Conservation (phyloP, 2,113 vertebrate genomes). For the Pelobates fuscus region DNA sequence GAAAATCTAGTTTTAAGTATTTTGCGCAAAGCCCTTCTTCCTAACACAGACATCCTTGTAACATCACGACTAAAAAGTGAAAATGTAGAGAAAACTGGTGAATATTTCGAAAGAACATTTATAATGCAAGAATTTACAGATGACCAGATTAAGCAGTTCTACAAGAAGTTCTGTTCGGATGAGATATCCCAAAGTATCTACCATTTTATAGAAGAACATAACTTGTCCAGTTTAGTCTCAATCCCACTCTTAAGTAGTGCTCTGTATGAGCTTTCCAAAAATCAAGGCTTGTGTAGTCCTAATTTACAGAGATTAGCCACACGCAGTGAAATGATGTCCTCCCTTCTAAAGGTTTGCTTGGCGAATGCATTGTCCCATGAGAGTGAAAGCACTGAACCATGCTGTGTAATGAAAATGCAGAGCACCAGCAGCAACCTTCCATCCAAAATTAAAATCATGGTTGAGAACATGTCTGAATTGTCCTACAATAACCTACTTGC, state of each 20-base stretch:
- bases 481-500: slow-evolving; percentile 9
- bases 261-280: slow-evolving; percentile 4
- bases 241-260: not conserved
- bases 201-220: not conserved
- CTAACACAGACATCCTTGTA: slow-evolving; percentile 5
- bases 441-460: not conserved
- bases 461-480: slow-evolving; percentile 5
- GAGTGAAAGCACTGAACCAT: no score
- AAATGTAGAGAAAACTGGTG: not conserved
- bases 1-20: slow-evolving; percentile 6
- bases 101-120: slow-evolving; percentile 9
- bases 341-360: not conserved
- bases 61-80: not conserved
- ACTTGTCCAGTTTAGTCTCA: not conserved
- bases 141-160: not conserved
- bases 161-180: not conserved
- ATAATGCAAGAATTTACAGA: not conserved
- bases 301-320: slow-evolving; percentile 1
- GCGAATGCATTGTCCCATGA: not conserved
- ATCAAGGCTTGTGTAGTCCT: not conserved
- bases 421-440: not conserved
- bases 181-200: not conserved
- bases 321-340: slow-evolving; percentile 11
- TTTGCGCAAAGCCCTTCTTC: slow-evolving; percentile 5
- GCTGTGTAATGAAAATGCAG: not conserved